Evolutionary conservation across 2,888 invertebrate genomes (phyloP), one percentile per base, ranked within the genome.

Genomic region (Drosophila borealis): DNA sequence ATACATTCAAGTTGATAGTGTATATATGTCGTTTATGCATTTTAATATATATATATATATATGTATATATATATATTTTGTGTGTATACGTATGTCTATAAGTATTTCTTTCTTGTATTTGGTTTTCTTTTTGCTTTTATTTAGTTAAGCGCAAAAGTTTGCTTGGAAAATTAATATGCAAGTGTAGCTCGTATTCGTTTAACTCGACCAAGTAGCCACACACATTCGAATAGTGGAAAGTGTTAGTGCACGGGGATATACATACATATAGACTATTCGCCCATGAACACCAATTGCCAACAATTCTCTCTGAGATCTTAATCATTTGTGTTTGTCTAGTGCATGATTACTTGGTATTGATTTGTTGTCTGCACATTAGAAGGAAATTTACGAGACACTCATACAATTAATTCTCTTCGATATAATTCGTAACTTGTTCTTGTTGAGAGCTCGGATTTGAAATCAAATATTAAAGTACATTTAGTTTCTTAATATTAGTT

Each of bases 1-100:
- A 81, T 62, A 74, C 74, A 69, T 85, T 79, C 77, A 85, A 73
- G 65, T 79, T 69, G 60, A 80, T 70, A 75, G 53, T 75, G 71
- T 70, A 75, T 77, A 80, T 81, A 79, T 46, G 36, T 78, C 59
- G 63, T 63, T 67, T 77, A 87, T 81, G 70, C 54, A 54, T 65
- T 61, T 74, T 50, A 34, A 57, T 72, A 61, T 74, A 37, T 42
- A 65, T 53, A 44, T 62, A 25, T 65, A 17, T 51, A 50, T 67
- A 50, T 67, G 44, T 64, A 21, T 46, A 64, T 62, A 49, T 62
- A 29, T 66, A 21, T 45, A 49, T 69, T 63, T 46, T 77, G 49
- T 63, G 49, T 67, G 44, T 76, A 37, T 56, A 54, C n/a, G 57
- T 67, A 71, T 77, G 55, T 49, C 37, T 53, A 62, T 71, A 66